phyloP scores from a whole-genome alignment of 1,140 invertebrate genomes.

The Glossosoma conforme region DNA sequence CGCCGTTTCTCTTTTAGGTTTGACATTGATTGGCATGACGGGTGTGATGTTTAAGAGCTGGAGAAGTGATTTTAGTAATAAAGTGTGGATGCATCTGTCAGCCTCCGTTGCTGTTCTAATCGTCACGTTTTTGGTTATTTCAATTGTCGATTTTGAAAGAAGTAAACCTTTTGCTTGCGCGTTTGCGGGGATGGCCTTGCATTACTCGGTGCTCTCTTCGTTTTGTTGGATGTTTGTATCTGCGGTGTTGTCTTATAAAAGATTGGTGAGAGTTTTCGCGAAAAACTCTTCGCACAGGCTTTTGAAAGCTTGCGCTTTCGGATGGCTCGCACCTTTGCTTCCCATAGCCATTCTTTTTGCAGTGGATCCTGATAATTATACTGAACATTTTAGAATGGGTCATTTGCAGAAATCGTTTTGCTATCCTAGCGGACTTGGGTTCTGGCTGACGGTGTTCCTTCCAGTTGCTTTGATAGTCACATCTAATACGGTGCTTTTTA shows the following conservation, averaged over 20 bases:
- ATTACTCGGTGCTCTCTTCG: conserved; percentile 45
- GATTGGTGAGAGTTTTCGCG: conserved; percentile 45
- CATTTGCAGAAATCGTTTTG: conserved; percentile 40
- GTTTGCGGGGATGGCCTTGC: conserved; percentile 40
- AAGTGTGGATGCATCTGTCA: conserved; percentile 49
- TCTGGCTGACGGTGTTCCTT: conserved; percentile 46
- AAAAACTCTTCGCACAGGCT: conserved; percentile 46
- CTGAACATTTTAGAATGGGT: conserved; percentile 38
- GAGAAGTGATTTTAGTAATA: conserved; percentile 48
- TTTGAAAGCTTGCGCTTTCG: conserved; percentile 43
- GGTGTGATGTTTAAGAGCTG: conserved; percentile 44
- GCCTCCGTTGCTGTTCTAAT: conserved; percentile 40
- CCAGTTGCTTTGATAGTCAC: conserved; percentile 44
- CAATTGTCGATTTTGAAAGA: conserved; percentile 36
- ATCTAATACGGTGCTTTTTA: conserved; percentile 47
- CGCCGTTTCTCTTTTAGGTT: conserved; percentile 42
- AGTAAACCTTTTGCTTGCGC: conserved; percentile 38
- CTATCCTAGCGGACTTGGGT: conserved; percentile 42
- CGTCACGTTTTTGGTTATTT: conserved; percentile 39
- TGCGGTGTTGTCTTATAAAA: conserved; percentile 44
- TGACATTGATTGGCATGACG: conserved; percentile 42
- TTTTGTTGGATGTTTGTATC: conserved; percentile 53
- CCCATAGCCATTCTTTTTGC: conserved; percentile 42
- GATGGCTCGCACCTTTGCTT: conserved; percentile 42
- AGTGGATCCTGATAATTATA: conserved; percentile 39